These are phyloP conservation scores for Mormyrus lacerda DNA, from an alignment of 2,113 vertebrate species.

Conservation along the genomic window DNA sequence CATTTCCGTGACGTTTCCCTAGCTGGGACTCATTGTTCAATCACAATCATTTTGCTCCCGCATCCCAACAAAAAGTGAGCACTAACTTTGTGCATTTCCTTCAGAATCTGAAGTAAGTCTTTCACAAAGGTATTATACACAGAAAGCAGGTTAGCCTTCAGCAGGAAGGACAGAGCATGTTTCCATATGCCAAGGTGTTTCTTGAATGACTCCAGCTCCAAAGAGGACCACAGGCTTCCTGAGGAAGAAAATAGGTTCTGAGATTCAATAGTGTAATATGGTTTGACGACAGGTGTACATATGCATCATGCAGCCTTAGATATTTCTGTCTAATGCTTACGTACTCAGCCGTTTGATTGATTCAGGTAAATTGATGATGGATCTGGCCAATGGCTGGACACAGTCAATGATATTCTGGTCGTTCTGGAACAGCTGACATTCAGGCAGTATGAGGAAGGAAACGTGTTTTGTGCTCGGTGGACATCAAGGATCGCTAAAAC, in stretches of 20 bases:
- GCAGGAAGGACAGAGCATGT: conserved; percentile 45
- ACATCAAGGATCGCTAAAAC: neutral
- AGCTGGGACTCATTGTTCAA: neutral
- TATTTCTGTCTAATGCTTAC: neutral
- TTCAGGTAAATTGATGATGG: conserved; percentile 29
- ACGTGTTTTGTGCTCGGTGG: neutral
- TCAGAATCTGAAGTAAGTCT: conserved; percentile 45
- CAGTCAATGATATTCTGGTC: conserved; percentile 20
- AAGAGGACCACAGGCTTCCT: conserved; percentile 46
- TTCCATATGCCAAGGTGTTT: conserved; percentile 54
- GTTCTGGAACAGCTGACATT: conserved; percentile 44
- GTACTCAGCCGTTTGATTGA: conserved; percentile 44
- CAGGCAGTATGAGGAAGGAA: conserved; percentile 42
- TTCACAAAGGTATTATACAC: conserved; percentile 39
- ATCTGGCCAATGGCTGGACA: conserved; percentile 34
- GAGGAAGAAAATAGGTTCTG: neutral
- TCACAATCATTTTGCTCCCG: neutral
- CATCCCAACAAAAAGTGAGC: neutral
- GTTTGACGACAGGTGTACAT: neutral
- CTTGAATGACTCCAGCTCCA: conserved; percentile 35
- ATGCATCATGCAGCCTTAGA: neutral
- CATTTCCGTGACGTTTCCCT: too few species aligned
- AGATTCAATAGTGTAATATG: neutral
- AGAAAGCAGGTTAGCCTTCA: conserved; percentile 25
- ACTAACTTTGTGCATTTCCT: conserved; percentile 52